Percentiles rank a stretch among this genome's conserved stretches.
phyloP scores from a whole-genome alignment of 1,140 invertebrate species.

The Coptotermes formosanus region DNA sequence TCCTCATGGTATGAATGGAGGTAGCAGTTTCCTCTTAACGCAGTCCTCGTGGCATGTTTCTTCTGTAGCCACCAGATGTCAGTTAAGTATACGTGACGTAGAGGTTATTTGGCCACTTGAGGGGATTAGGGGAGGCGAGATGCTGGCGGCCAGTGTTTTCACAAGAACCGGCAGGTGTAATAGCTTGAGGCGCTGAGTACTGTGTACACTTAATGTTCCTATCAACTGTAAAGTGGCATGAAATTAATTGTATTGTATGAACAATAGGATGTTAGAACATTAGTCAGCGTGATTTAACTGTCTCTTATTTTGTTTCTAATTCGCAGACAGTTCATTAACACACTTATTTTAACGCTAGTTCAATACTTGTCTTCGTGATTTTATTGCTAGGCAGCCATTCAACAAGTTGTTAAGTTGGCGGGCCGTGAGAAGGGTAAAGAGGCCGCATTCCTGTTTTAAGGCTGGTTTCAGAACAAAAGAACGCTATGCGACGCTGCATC shows the following conservation, averaged over 20 bases:
- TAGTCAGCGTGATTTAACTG: not conserved
- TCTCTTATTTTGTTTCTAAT: not conserved
- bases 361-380: not conserved
- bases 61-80: no score
- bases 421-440: no score
- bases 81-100: no score
- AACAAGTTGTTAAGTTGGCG: not conserved
- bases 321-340: not conserved
- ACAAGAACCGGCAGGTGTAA: not conserved
- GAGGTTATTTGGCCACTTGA: not conserved
- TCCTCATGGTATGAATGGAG: no score
- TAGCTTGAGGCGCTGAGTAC: not conserved
- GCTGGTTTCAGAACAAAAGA: no score
- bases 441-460: no score
- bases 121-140: not conserved
- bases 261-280: not conserved
- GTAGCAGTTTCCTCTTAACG: no score
- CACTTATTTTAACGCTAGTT: not conserved
- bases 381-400: not conserved
- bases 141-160: not conserved
- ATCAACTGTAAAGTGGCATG: not conserved
- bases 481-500: no score
- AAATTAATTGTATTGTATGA: not conserved
- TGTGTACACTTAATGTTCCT: not conserved
- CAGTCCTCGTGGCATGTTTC: no score